Evolutionary conservation across 1,140 invertebrate species (phyloP), one percentile per base, ranked within the genome.

Genomic region (Gonioctena quinquepunctata): DNA sequence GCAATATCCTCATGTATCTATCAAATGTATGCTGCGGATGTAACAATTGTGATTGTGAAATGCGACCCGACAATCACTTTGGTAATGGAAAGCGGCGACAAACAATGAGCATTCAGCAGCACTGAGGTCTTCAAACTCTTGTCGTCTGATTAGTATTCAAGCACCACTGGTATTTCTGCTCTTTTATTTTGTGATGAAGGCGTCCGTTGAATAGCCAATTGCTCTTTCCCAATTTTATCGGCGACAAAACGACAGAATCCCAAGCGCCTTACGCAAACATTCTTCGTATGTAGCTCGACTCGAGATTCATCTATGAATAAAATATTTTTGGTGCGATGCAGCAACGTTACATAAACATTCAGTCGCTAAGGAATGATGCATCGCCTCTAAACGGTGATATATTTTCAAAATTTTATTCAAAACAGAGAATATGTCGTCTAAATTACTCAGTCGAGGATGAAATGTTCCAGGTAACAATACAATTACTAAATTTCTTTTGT

Each of bases 141-240:
- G 27, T 16, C 60, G 22, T 57, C 27, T 60, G 61, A 71, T 78
- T 75, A 71, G 72, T 75, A 78, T 78, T 72, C 76, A 66, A 7
- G 49, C 26, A 66, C 8, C 59, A 48, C 61, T 56, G 27, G 26
- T 57, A 59, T 62, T 74, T 67, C 60, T 78, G 76, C 72, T 78
- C 76, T 78, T 78, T 76, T 78, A 78, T 78, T 78, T 78, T 73
- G 72, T 78, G 76, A 78, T 78, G 75, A 78, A 49, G 73, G 48
- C 61, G 63, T 66, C 27, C 8, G 64, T 59, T 75, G 76, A 65
- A 78, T 78, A 76, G 59, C 42, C 70, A 78, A 78, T 78, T 64
- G 66, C 22, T 68, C 61, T 71, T 76, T 75, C 68, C 73, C 72
- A 76, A 76, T 77, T 78, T 67, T 61, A 72, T 76, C 72, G 72